Base-by-base conservation (phyloP, 2,888 invertebrate genomes). In the Drosophila subsilvestris region DNA sequence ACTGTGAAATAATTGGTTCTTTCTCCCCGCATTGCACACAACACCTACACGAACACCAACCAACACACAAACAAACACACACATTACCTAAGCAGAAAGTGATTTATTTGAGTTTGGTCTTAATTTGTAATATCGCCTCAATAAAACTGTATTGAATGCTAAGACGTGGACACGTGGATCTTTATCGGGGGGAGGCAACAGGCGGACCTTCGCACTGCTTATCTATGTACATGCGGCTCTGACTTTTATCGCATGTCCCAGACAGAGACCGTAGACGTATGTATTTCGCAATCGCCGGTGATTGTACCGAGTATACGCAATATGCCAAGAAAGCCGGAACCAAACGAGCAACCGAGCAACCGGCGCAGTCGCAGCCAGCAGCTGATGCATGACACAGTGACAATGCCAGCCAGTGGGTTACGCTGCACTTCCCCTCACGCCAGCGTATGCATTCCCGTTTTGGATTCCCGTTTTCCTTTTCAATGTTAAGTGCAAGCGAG, bases 401-500 rank as follows among this genome's bases (percentile, higher is more conserved):
- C 62, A 37, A 9, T 27, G 27, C 2, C 27, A 9, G 25, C 25
- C 37, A 37, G 37, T 37, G 2, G 37, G 37, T 37, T 37, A 37
- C n/a, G 37, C 37, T 37, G 37, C 37, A 37, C 37, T 37, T 37
- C 37, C 37, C 37, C 14, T 37, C 7, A 14, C 37, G 37, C 62
- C 27, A 62, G 20, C 27, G 62, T 47, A 61, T 25, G 17, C 27
- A 20, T 68, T 62, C 60, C 53, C 45, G 56, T 44, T 68, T 50
- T 1, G 67, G 14, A 17, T 32, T 20, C 56, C 29, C n/a, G 49
- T 18, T 48, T 12, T 14, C 17, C 42, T 29, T 57, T 67, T 74
- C 68, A 74, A 74, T 69, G 74, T 74, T 57, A 74, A 74, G 74
- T 63, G 74, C 74, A 74, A 68, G 62, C 68, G 66, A 68, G 48